phyloP scores from a whole-genome alignment of 1,140 invertebrate species.

The Antheraea mylitta region DNA sequence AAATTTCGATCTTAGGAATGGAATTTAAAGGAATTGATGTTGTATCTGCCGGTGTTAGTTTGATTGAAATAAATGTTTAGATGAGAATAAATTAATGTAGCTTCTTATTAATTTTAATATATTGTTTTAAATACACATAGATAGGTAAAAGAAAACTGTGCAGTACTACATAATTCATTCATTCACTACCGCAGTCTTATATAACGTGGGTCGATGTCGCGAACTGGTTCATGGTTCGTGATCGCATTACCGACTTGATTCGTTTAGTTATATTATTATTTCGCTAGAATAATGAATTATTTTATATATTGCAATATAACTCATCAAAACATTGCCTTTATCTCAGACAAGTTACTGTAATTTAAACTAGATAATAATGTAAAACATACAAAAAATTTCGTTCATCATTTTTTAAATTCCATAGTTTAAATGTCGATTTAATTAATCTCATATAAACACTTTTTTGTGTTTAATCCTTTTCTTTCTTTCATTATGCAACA shows the following conservation, averaged over 20 bases:
- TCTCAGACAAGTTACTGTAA: no score
- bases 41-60: background rate
- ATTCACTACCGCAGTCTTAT: conserved; percentile 55
- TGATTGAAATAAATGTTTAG: background rate
- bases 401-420: no score
- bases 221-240: background rate
- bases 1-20: no score
- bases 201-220: conserved; percentile 30
- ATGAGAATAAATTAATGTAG: background rate
- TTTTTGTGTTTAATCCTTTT: no score
- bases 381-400: no score
- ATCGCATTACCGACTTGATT: conserved; percentile 5
- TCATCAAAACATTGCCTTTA: no score
- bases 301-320: no score
- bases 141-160: conserved; percentile 5
- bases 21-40: background rate
- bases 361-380: no score
- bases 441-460: no score
- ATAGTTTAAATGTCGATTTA: no score
- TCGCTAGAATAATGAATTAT: background rate
- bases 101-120: background rate
- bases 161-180: conserved; percentile 31
- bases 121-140: background rate
- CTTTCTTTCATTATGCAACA: no score
- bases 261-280: background rate